Evolutionary conservation across 2,113 vertebrate species (phyloP).

Genomic region (Scopus umbretta): DNA sequence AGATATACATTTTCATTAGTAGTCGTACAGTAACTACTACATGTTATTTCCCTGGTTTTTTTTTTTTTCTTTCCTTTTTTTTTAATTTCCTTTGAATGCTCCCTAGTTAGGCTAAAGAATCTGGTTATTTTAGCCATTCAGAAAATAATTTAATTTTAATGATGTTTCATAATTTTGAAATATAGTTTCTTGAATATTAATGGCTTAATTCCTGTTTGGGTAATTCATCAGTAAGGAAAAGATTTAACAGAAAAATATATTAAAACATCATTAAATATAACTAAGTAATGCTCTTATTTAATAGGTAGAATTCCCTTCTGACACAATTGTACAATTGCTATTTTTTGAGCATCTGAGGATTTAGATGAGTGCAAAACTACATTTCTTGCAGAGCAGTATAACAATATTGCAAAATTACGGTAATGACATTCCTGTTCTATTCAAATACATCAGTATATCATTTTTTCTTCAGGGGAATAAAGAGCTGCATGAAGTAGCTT

Average conservation of each 20-base stretch:
- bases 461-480: background rate
- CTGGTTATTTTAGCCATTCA: background rate
- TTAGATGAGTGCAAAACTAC: background rate
- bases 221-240: background rate
- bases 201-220: background rate
- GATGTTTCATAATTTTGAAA: background rate
- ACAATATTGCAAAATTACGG: background rate
- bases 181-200: background rate
- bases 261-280: background rate
- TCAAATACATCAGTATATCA: background rate
- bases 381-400: background rate
- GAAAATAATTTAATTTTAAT: background rate
- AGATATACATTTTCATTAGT: background rate
- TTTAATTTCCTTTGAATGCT: background rate
- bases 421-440: background rate
- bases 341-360: background rate
- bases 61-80: too few species aligned
- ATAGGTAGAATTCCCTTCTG: background rate
- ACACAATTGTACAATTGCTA: background rate
- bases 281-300: background rate
- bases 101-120: background rate
- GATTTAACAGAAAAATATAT: background rate
- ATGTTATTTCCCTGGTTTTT: background rate
- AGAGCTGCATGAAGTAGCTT: background rate
- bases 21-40: background rate